Evolutionary conservation across 2,113 vertebrate species (phyloP), one percentile per base, ranked within the genome.

Genomic region (Mormoops blainvillei): DNA sequence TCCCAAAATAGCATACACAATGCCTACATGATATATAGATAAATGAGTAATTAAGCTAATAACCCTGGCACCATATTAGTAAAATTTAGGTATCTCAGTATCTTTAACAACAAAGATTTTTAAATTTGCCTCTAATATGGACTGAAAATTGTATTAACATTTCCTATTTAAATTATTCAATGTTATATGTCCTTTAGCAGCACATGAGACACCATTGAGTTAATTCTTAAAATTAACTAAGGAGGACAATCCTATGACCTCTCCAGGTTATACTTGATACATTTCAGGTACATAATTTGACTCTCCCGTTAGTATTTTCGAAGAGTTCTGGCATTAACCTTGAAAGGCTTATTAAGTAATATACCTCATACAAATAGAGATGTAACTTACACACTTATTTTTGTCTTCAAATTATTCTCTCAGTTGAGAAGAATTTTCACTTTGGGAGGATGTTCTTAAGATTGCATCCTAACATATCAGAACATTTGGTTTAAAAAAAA

Each of bases 401-500:
- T 61, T 61, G 13, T 65, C 63, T 83, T 87, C 68, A 36, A 50
- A 70, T 94, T 82, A 80, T 90, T 41, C 16, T 95, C 85, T 48
- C 33, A 90, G n/a, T 67, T 65, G 54, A 82, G 58, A 86, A 92
- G 11, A 83, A 50, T 43, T 50, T 68, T 91, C 18, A 88, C 28
- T 78, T 86, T 88, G 19, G 12, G 33, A 20, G 31, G 56, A 38
- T 41, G 9, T 63, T 74, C 28, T 90, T 85, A 61, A 65, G 52
- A 89, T 7, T 80, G 15, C 43, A 15, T 56, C 71, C 7, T 68
- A 58, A 78, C 93, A 91, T 56, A 90, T 38, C 26, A 78, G 36
- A 91, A 28, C 81, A 61, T 33, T 65, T 87, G 33, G 11, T 97
- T 89, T 33, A 58, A 81, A 94, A 58, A 81, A 94, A 73, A 48